These are phyloP conservation scores for Agriotes lineatus DNA, from an alignment of 2,888 invertebrate genomes.

Conservation along the genomic window DNA sequence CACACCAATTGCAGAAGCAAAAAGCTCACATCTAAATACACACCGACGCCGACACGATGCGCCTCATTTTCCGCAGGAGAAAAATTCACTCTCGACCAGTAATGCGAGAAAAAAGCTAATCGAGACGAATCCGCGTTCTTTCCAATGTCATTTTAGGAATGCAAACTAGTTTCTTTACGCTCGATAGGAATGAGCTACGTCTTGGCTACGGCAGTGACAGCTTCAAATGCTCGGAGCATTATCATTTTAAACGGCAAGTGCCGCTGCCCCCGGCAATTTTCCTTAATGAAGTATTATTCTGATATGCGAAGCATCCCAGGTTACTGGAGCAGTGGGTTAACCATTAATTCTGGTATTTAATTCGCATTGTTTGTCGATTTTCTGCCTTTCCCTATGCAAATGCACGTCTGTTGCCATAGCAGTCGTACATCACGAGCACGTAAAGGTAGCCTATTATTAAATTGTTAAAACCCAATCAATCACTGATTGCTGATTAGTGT, in stretches of 20 bases:
- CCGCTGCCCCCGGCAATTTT: background rate
- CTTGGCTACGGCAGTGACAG: slow-evolving; percentile 21
- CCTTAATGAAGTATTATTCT: slow-evolving; percentile 17
- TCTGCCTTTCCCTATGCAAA: too few relatives aligned
- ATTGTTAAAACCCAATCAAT: too few relatives aligned
- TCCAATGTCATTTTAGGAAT: background rate
- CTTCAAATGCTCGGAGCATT: slow-evolving; percentile 19
- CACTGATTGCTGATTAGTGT: too few relatives aligned
- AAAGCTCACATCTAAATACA: too few relatives aligned
- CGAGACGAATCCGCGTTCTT: background rate
- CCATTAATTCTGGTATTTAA: background rate
- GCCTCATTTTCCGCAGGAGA: too few relatives aligned
- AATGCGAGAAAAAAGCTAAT: too few relatives aligned
- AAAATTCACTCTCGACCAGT: too few relatives aligned
- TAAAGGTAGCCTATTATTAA: too few relatives aligned
- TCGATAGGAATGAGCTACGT: slow-evolving; percentile 20
- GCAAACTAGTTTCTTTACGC: slow-evolving; percentile 16
- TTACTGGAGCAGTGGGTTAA: slow-evolving; percentile 16
- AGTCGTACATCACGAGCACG: too few relatives aligned
- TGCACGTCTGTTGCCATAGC: too few relatives aligned
- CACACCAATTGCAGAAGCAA: too few relatives aligned
- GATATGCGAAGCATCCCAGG: slow-evolving; percentile 13
- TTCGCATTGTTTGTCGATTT: background rate
- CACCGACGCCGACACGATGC: too few relatives aligned
- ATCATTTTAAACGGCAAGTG: slow-evolving; percentile 24